A percentile compares a stretch with the other conserved stretches of the same genome.
These are phyloP conservation scores for Sylvilagus bachmani DNA, from an alignment of 2,113 vertebrate species.

Conservation along the genomic window DNA sequence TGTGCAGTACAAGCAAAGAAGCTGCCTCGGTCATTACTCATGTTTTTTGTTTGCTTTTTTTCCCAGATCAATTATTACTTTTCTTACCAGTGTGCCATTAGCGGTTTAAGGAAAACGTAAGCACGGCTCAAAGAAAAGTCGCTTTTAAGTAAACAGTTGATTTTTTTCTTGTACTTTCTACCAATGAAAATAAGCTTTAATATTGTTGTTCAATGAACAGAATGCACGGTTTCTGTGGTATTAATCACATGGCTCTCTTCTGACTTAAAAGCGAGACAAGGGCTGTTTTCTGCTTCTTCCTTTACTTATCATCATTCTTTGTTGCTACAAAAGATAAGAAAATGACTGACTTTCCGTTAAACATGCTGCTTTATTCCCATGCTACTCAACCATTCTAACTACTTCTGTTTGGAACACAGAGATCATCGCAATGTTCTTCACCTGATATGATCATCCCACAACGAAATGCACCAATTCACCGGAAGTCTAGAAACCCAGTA, in stretches of 20 bases:
- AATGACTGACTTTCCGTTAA: not conserved
- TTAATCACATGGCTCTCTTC: not conserved
- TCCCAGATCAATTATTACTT: constrained; percentile 75
- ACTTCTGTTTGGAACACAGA: not conserved
- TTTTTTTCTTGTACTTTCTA: constrained; percentile 1
- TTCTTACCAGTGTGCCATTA: constrained; percentile 65
- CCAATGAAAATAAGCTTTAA: constrained; percentile 3
- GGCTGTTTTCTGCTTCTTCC: not conserved
- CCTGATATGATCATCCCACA: not conserved
- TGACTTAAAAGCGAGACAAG: not conserved
- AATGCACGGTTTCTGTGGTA: not conserved
- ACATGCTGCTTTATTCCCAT: not conserved
- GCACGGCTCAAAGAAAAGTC: not conserved
- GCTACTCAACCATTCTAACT: not conserved
- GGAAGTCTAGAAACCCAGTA: not conserved
- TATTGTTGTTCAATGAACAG: not conserved
- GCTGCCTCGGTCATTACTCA: constrained; percentile 49
- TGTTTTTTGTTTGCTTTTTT: not conserved
- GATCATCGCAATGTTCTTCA: not conserved
- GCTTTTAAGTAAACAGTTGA: constrained; percentile 28
- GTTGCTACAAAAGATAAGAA: not conserved
- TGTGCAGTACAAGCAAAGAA: constrained; percentile 65
- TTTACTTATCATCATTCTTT: not conserved
- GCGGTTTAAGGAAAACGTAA: constrained; percentile 59
- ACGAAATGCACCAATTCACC: not conserved